Conservation (phyloP, 2,113 vertebrate genomes). For the Antigone vipio region DNA sequence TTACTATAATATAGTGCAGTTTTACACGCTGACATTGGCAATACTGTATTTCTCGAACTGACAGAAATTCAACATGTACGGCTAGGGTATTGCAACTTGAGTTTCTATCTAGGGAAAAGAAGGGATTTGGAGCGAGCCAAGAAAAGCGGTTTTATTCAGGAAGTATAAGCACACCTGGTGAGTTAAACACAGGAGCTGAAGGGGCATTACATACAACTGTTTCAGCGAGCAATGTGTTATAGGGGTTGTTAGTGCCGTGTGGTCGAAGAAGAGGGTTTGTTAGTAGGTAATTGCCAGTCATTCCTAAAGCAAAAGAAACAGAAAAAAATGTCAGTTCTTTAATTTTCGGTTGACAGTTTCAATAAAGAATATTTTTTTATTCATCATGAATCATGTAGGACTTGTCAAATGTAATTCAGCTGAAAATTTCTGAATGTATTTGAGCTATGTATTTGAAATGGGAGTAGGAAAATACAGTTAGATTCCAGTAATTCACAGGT, state of each 20-base stretch:
- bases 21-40: conserved; percentile 78
- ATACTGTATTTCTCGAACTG: conserved; percentile 48
- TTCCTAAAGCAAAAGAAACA: conserved; percentile 94
- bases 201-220: conserved; percentile 99
- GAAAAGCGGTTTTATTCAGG: conserved; percentile 71
- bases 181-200: conserved; percentile 99
- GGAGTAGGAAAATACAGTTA: conserved; percentile 66
- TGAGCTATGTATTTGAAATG: conserved; percentile 72
- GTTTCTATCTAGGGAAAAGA: conserved; percentile 62
- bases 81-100: conserved; percentile 46
- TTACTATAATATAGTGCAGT: conserved; percentile 88
- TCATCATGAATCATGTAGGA: conserved; percentile 51
- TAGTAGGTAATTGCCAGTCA: conserved; percentile 99
- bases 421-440: conserved; percentile 68
- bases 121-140: conserved; percentile 63
- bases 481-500: conserved; percentile 76
- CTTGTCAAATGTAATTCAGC: conserved; percentile 66
- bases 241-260: conserved; percentile 99
- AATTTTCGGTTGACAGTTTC: conserved; percentile 71
- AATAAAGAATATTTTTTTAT: conserved; percentile 66
- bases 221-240: conserved; percentile 99
- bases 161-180: conserved; percentile 98
- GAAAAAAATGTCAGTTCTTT: conserved; percentile 83
- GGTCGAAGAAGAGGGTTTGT: conserved; percentile 99
- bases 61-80: conserved; percentile 51